A percentile compares a stretch with the other conserved stretches of the same genome.
Evolutionary conservation across 1,140 invertebrate species (phyloP).

Genomic region (Drosophila nigromelanica): DNA sequence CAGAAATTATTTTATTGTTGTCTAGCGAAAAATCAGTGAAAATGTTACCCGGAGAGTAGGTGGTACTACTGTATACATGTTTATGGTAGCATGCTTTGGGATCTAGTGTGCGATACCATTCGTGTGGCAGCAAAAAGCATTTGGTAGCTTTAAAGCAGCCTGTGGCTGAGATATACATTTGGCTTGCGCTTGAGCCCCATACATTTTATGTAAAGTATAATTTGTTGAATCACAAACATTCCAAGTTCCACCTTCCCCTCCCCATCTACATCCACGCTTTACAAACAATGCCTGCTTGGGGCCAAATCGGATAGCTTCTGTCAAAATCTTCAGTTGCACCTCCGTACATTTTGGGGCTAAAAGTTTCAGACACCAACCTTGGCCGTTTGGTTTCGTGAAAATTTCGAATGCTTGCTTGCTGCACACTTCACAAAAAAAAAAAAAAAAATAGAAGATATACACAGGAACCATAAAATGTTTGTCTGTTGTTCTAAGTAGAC

Average conservation of each 20-base stretch:
- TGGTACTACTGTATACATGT: constrained; percentile 16
- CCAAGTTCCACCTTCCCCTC: background rate
- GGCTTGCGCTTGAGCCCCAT: constrained; percentile 2
- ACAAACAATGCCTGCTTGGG: constrained; percentile 6
- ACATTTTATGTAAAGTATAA: constrained; percentile 49
- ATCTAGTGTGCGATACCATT: constrained; percentile 1
- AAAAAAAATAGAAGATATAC: background rate
- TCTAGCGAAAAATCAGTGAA: constrained; percentile 12
- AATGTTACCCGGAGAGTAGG: constrained; percentile 32
- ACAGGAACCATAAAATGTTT: constrained; percentile 23
- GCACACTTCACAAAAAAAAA: constrained; percentile 24
- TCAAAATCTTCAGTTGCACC: background rate
- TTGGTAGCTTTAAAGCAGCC: constrained; percentile 26
- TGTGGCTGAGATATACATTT: constrained; percentile 10
- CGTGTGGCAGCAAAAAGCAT: background rate
- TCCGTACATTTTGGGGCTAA: background rate
- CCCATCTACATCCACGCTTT: background rate
- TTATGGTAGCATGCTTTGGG: constrained; percentile 2
- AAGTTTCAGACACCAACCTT: constrained; percentile 1
- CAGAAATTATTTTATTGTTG: constrained; percentile 7
- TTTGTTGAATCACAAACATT: constrained; percentile 37
- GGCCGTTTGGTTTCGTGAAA: constrained; percentile 18
- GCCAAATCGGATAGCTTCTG: constrained; percentile 16
- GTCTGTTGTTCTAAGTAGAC: constrained; percentile 25
- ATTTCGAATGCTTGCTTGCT: constrained; percentile 11